Evolutionary conservation across 2,888 invertebrate species (phyloP).

Genomic region (Drosophila nr. fundita): DNA sequence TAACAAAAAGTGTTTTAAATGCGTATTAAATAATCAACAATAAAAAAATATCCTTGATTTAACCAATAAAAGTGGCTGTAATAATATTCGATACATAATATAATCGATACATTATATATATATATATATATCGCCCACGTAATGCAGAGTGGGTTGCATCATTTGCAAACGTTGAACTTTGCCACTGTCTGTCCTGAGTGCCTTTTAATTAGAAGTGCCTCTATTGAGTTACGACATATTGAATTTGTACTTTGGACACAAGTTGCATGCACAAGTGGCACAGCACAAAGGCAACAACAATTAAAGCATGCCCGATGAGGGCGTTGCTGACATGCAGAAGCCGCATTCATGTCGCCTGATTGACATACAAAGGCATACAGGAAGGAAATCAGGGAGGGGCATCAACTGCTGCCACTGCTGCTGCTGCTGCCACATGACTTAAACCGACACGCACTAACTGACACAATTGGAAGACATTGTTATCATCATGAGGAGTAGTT

Average conservation of each 20-base stretch:
- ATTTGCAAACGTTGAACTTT: neutral
- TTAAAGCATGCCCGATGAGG: constrained; percentile 33
- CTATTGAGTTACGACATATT: constrained; percentile 10
- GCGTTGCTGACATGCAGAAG: constrained; percentile 64
- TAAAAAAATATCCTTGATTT: neutral
- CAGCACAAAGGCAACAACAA: constrained; percentile 6
- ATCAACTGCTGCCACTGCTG: neutral
- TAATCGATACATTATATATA: neutral
- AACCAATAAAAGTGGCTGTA: too few relatives aligned
- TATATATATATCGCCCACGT: neutral
- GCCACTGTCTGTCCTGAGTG: neutral
- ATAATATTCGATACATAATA: neutral
- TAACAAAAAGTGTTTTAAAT: too few relatives aligned
- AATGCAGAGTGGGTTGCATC: too few relatives aligned
- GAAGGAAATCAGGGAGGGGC: constrained; percentile 14
- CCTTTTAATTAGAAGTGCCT: constrained; percentile 17
- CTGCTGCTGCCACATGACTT: constrained; percentile 10
- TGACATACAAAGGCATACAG: constrained; percentile 67
- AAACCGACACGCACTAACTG: neutral
- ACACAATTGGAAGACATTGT: neutral
- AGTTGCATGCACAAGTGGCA: constrained; percentile 8
- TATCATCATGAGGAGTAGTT: neutral
- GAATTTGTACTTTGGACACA: constrained; percentile 25
- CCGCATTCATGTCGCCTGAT: constrained; percentile 64
- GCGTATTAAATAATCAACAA: neutral